Evolutionary conservation across 2,797 vertebrate species (phyloP).

Genomic region (Rhinophrynus dorsalis): DNA sequence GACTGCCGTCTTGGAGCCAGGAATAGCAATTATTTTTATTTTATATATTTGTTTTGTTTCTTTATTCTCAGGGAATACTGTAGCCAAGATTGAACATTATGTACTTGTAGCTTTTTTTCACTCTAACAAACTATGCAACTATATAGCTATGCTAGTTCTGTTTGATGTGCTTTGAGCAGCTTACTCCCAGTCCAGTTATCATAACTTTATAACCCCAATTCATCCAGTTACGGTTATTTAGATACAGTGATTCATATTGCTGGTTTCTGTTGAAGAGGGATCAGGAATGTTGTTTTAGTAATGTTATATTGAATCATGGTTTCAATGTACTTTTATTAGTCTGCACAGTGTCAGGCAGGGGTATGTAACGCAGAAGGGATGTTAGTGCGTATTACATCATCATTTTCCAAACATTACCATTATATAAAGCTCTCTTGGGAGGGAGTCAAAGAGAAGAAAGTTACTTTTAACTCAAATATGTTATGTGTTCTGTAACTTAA

Average conservation of each 20-base stretch:
- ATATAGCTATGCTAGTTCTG: too few species aligned
- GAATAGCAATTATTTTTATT: too few species aligned
- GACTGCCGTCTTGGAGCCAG: too few species aligned
- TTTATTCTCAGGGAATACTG: too few species aligned
- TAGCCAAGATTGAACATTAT: too few species aligned
- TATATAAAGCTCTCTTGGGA: slow-evolving; percentile 1
- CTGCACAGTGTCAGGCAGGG: slow-evolving; percentile 5
- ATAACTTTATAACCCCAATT: neutral
- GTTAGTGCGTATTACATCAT: neutral
- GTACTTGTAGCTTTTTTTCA: too few species aligned
- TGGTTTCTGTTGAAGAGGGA: slow-evolving; percentile 1
- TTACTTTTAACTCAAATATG: too few species aligned
- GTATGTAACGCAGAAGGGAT: neutral
- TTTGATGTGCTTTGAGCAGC: too few species aligned
- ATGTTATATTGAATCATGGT: neutral
- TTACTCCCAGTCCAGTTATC: neutral
- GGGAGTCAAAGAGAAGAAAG: neutral
- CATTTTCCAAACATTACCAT: neutral
- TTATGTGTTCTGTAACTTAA: too few species aligned
- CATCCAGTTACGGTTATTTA: neutral
- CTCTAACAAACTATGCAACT: too few species aligned
- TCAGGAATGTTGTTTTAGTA: slow-evolving; percentile 1
- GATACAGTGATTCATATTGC: neutral
- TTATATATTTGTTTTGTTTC: too few species aligned
- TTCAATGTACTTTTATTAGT: neutral